Conservation (phyloP, 1,140 invertebrate species). For the Formica selysi region DNA sequence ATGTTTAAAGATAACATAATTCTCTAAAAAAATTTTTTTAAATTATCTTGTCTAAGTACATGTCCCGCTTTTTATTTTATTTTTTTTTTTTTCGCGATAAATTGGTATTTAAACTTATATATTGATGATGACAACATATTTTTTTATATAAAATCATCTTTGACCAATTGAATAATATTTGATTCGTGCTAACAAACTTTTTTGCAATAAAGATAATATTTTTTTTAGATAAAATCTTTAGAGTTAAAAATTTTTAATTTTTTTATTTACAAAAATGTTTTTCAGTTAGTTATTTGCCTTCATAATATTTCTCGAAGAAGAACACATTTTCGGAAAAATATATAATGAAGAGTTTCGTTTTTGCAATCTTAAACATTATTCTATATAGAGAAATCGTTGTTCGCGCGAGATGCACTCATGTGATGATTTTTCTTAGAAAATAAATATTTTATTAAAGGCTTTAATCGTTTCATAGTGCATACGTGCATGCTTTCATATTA, state of each 20-base stretch:
- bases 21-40: not conserved
- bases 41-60: not conserved
- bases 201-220: not conserved
- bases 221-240: not conserved
- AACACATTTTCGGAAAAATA: not conserved
- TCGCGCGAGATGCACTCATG: not conserved
- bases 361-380: constrained; percentile 21
- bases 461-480: constrained; percentile 1
- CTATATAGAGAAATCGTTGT: not conserved
- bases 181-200: no score
- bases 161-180: no score
- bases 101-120: not conserved
- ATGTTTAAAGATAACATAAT: not conserved
- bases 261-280: not conserved
- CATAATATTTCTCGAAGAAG: not conserved
- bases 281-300: not conserved
- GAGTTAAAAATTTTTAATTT: not conserved
- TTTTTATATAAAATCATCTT: constrained; percentile 3
- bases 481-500: not conserved
- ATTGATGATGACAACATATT: not conserved
- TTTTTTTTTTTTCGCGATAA: not conserved
- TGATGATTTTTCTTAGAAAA: constrained; percentile 26
- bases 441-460: constrained; percentile 11
- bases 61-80: not conserved
- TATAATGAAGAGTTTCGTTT: not conserved